Percentiles rank a stretch among this genome's conserved stretches.
Evolutionary conservation across 2,888 invertebrate genomes (phyloP).

Genomic region (Monoplex corrugatus): DNA sequence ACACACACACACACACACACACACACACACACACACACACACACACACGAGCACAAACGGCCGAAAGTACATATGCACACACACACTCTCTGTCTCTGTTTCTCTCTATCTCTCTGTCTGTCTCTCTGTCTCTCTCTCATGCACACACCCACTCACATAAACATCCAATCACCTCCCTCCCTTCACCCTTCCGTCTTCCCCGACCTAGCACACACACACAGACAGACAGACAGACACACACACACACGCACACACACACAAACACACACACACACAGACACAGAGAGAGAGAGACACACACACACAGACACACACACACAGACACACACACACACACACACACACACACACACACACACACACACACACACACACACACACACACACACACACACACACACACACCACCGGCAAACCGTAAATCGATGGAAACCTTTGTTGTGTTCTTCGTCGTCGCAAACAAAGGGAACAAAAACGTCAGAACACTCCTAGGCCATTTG

Average conservation of each 20-base stretch:
- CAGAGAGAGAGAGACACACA: too few species aligned
- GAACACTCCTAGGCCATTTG: too few species aligned
- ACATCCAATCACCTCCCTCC: background rate
- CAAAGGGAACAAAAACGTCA: too few species aligned
- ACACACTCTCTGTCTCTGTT: background rate
- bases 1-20: background rate
- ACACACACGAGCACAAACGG: background rate
- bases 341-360: too few species aligned
- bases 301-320: too few species aligned
- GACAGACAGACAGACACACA: background rate
- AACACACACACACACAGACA: background rate
- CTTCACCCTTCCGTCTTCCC: background rate
- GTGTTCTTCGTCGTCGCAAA: too few species aligned
- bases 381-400: too few species aligned
- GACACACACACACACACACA: too few species aligned
- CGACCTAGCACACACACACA: background rate
- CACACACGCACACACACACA: background rate
- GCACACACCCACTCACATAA: background rate
- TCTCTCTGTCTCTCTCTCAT: background rate
- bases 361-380: too few species aligned
- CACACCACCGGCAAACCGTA: too few species aligned
- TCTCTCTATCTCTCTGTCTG: background rate
- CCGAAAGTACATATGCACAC: too few species aligned
- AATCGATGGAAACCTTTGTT: too few species aligned
- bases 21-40: background rate